phyloP scores from a whole-genome alignment of 92 coral and sea anemone genomes.

The Actinernus sp. region DNA sequence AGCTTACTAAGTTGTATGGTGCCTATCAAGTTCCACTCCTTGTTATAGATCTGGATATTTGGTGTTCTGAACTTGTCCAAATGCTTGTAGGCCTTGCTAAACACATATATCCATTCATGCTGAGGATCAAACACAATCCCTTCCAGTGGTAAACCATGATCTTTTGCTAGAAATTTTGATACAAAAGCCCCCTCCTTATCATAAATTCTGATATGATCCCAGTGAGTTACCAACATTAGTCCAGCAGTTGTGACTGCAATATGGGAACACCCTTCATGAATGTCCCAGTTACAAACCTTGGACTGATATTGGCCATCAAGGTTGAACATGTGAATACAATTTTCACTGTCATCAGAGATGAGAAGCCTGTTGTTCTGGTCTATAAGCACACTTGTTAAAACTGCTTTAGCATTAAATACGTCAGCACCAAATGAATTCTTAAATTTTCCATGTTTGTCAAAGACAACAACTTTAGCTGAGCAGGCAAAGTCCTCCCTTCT shows the following conservation, averaged over 20 bases:
- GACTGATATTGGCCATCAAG: constrained; percentile 29
- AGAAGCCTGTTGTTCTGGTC: constrained; percentile 3
- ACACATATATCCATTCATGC: constrained; percentile 13
- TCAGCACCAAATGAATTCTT: constrained; percentile 1
- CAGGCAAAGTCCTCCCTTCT: constrained; percentile 13
- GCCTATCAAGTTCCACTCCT: constrained; percentile 37
- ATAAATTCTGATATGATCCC: constrained; percentile 47
- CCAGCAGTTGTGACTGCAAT: constrained; percentile 37
- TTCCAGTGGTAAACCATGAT: constrained; percentile 31
- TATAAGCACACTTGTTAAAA: constrained; percentile 6
- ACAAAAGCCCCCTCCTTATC: constrained; percentile 28
- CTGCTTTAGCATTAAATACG: background rate
- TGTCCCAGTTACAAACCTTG: constrained; percentile 29
- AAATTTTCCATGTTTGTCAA: constrained; percentile 8
- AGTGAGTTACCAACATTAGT: constrained; percentile 31
- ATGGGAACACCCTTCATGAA: constrained; percentile 40
- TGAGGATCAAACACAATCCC: constrained; percentile 20
- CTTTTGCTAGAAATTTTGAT: constrained; percentile 7
- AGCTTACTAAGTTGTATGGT: constrained; percentile 35
- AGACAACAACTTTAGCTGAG: background rate
- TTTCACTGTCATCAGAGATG: constrained; percentile 18
- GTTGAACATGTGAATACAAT: constrained; percentile 34
- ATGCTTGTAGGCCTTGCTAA: constrained; percentile 50
- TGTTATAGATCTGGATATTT: constrained; percentile 26
- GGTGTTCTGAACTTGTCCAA: constrained; percentile 17